These are phyloP conservation scores for Pogoniulus pusillus DNA, from an alignment of 2,797 vertebrate genomes.

Conservation along the genomic window DNA sequence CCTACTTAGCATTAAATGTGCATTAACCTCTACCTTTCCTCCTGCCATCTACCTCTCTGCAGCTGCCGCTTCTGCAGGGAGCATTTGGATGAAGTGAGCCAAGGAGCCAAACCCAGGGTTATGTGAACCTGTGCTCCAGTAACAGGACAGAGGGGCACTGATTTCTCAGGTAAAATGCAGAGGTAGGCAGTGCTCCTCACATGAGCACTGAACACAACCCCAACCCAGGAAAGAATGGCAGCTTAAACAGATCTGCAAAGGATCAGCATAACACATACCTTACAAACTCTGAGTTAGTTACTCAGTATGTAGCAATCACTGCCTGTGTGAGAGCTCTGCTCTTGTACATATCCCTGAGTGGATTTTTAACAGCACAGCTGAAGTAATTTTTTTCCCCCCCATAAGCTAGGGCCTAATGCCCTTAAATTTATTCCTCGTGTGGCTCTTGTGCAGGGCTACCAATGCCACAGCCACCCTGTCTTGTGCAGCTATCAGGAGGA, in stretches of 20 bases:
- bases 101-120: background rate
- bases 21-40: background rate
- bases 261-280: background rate
- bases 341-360: constrained; percentile 7
- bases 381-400: background rate
- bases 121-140: background rate
- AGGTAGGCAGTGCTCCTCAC: background rate
- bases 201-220: background rate
- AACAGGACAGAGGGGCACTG: background rate
- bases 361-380: background rate
- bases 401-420: constrained; percentile 47
- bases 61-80: background rate
- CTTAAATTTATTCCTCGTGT: background rate
- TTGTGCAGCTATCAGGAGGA: background rate
- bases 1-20: background rate
- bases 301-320: constrained; percentile 48
- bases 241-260: constrained; percentile 15
- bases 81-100: background rate
- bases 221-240: constrained; percentile 46
- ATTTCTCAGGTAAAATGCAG: constrained; percentile 22
- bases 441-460: background rate
- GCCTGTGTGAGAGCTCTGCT: background rate
- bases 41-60: background rate
- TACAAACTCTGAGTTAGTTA: background rate
- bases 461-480: background rate